These are phyloP conservation scores for Pseudomyrmex sp. DNA, from an alignment of 1,140 invertebrate genomes.

Conservation along the genomic window DNA sequence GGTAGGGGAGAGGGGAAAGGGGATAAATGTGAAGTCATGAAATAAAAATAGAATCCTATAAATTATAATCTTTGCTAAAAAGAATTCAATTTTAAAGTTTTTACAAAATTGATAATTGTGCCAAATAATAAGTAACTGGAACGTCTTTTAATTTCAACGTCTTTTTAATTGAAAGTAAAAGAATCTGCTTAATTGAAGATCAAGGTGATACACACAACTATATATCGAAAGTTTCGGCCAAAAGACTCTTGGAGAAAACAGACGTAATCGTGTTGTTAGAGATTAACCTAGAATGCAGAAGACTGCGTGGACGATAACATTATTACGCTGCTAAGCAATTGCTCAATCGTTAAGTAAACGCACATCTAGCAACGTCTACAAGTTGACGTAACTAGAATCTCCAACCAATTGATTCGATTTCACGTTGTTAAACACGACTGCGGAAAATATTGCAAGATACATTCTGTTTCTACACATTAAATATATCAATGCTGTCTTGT, in stretches of 20 bases:
- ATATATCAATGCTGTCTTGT: not conserved
- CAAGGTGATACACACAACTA: not conserved
- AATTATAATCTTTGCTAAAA: not conserved
- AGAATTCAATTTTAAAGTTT: not conserved
- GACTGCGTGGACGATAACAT: not conserved
- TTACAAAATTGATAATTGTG: not conserved
- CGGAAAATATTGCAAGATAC: not conserved
- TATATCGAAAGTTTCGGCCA: constrained; percentile 31
- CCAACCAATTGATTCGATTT: constrained; percentile 31
- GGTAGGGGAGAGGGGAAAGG: not conserved
- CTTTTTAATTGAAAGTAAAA: not conserved
- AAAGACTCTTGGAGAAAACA: constrained; percentile 37
- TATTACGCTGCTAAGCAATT: constrained; percentile 57
- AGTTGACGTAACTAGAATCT: constrained; percentile 30
- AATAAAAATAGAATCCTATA: not conserved
- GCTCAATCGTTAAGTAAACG: constrained; percentile 56
- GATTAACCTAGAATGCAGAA: constrained; percentile 67
- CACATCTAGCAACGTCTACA: not conserved
- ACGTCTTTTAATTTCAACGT: not conserved
- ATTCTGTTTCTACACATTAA: not conserved
- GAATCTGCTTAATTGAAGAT: not conserved
- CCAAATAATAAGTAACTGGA: not conserved
- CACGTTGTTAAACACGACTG: constrained; percentile 13
- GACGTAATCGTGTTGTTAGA: constrained; percentile 22
- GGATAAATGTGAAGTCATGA: not conserved